Percentiles rank a stretch among this genome's conserved stretches.
These are phyloP conservation scores for Drosophila chauvacae DNA, from an alignment of 1,140 invertebrate genomes.

Conservation along the genomic window DNA sequence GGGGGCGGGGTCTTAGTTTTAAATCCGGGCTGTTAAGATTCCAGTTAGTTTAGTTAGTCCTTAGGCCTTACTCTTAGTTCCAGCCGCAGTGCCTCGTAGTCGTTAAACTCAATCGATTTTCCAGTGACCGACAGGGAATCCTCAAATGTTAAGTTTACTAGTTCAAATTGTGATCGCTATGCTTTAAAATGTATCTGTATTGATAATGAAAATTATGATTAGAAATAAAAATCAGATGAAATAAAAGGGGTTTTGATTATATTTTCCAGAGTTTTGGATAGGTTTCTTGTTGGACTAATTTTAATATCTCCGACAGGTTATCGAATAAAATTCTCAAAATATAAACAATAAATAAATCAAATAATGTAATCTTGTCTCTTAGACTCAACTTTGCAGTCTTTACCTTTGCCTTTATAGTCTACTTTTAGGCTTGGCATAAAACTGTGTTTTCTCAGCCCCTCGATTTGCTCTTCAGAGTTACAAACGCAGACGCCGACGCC, in stretches of 20 bases:
- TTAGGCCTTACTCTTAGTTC: slow-evolving; percentile 25
- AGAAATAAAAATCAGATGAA: slow-evolving; percentile 18
- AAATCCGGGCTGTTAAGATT: slow-evolving; percentile 56
- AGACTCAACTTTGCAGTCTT: too few relatives aligned
- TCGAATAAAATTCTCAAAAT: too few relatives aligned
- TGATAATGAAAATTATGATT: slow-evolving; percentile 25
- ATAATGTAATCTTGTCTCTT: background rate
- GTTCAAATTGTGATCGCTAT: slow-evolving; percentile 52
- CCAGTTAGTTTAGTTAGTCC: slow-evolving; percentile 33
- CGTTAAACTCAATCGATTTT: slow-evolving; percentile 27
- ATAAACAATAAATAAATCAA: background rate
- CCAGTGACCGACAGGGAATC: slow-evolving; percentile 48
- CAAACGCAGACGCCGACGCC: slow-evolving; percentile 10
- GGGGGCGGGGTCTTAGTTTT: slow-evolving; percentile 4
- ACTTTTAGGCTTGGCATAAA: slow-evolving; percentile 23
- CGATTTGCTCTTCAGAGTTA: slow-evolving; percentile 18
- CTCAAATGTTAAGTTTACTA: slow-evolving; percentile 37
- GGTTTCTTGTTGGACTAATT: too few relatives aligned
- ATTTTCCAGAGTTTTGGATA: background rate
- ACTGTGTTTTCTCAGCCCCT: slow-evolving; percentile 40
- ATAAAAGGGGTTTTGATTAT: background rate
- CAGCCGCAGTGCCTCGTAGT: slow-evolving; percentile 54
- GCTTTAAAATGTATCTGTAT: slow-evolving; percentile 40
- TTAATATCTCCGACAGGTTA: too few relatives aligned
- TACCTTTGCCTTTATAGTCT: slow-evolving; percentile 12